phyloP scores from a whole-genome alignment of 1,140 invertebrate genomes.

The Formica exsecta region DNA sequence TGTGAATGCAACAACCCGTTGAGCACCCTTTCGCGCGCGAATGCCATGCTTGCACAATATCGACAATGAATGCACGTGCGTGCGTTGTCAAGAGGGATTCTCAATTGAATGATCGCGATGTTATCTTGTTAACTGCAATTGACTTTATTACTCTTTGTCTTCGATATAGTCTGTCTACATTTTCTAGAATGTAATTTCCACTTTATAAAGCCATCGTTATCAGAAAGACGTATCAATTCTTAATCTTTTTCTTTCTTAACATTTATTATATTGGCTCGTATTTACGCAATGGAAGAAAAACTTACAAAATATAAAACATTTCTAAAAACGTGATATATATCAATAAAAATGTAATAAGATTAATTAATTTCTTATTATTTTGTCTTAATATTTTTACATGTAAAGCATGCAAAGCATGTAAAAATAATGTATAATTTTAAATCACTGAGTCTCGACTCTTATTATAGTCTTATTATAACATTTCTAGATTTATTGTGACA shows the following conservation, averaged over 20 bases:
- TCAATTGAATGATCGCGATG: slow-evolving; percentile 61
- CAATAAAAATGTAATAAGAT: no score
- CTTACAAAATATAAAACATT: no score
- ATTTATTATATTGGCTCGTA: neutral
- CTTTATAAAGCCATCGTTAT: neutral
- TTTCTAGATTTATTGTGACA: no score
- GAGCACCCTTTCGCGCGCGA: slow-evolving; percentile 28
- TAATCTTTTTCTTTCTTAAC: neutral
- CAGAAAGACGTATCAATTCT: neutral
- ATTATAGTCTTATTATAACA: no score
- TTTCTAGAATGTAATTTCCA: slow-evolving; percentile 47
- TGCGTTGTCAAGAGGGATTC: slow-evolving; percentile 48
- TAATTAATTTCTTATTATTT: no score
- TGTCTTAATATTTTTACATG: no score
- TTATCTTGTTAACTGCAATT: slow-evolving; percentile 59
- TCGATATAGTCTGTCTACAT: slow-evolving; percentile 42
- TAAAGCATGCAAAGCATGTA: no score
- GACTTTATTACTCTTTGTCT: slow-evolving; percentile 51
- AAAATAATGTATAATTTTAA: no score
- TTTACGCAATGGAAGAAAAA: neutral
- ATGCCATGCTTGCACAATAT: slow-evolving; percentile 53
- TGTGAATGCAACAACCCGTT: slow-evolving; percentile 25
- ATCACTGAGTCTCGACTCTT: no score
- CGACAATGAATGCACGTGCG: slow-evolving; percentile 59
- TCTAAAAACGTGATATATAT: no score